Conservation (phyloP, 2,888 invertebrate species). For the Ptychoptera contaminata region DNA sequence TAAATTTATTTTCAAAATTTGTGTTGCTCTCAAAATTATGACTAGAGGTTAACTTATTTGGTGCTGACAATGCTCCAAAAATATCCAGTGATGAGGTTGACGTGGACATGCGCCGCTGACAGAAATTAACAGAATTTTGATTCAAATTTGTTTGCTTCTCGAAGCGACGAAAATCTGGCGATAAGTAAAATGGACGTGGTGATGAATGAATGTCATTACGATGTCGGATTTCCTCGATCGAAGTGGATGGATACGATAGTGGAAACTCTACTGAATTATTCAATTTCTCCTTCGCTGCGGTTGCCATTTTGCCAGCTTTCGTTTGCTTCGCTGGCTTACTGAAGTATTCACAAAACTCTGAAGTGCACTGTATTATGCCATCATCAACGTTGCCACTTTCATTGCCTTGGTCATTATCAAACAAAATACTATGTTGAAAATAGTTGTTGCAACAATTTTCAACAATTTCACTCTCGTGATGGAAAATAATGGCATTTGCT, state of each 20-base stretch:
- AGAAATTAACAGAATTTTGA: slow-evolving; percentile 18
- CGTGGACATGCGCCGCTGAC: slow-evolving; percentile 3
- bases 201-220: slow-evolving; percentile 3
- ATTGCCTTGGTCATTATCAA: slow-evolving; percentile 13
- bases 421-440: slow-evolving; percentile 28
- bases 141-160: slow-evolving; percentile 30
- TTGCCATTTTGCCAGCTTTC: too few species aligned
- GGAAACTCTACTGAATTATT: not conserved
- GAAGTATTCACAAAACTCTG: too few species aligned
- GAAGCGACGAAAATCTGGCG: slow-evolving; percentile 15
- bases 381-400: not conserved
- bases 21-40: slow-evolving; percentile 29
- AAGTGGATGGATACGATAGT: not conserved
- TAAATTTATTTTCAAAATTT: slow-evolving; percentile 19
- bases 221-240: slow-evolving; percentile 1
- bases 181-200: slow-evolving; percentile 3
- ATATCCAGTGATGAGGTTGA: slow-evolving; percentile 5
- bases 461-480: slow-evolving; percentile 29
- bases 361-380: too few species aligned
- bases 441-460: slow-evolving; percentile 30
- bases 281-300: not conserved
- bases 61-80: slow-evolving; percentile 17
- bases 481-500: slow-evolving; percentile 28
- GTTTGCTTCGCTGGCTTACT: too few species aligned
- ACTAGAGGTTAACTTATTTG: slow-evolving; percentile 27